A percentile compares a stretch with the other conserved stretches of the same genome.
phyloP scores from a whole-genome alignment of 2,888 invertebrate genomes.

The Macrosiphum euphorbiae region DNA sequence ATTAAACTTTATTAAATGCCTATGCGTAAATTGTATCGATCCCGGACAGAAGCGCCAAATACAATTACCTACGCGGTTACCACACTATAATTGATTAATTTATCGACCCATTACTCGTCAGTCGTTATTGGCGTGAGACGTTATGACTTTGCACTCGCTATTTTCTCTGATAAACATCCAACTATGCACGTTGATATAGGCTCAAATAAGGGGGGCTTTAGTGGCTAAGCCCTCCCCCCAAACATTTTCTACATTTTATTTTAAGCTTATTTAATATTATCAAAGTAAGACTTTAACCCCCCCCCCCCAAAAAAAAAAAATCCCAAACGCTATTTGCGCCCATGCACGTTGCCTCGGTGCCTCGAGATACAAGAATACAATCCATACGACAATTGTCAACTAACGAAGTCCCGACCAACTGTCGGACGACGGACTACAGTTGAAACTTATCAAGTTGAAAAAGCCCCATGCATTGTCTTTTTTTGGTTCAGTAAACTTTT shows the following conservation, averaged over 20 bases:
- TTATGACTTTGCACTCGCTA: neutral
- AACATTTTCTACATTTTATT: too few species aligned
- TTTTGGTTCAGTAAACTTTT: neutral
- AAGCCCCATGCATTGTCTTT: neutral
- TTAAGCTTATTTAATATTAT: too few species aligned
- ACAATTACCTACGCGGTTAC: neutral
- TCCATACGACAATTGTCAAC: neutral
- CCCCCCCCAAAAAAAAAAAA: too few species aligned
- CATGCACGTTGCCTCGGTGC: neutral
- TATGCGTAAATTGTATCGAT: neutral
- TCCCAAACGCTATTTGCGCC: too few species aligned
- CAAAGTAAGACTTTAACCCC: too few species aligned
- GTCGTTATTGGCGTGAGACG: neutral
- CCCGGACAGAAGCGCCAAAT: neutral
- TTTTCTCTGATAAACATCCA: neutral
- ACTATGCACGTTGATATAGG: neutral
- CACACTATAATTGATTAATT: neutral
- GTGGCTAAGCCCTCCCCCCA: too few species aligned
- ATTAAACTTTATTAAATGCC: neutral
- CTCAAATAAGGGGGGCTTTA: too few species aligned
- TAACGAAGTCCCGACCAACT: neutral
- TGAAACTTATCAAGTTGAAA: neutral
- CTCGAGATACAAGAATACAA: neutral
- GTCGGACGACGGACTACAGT: neutral
- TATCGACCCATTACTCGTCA: neutral